Conservation (phyloP, 2,888 invertebrate genomes). For the Melieria picta region DNA sequence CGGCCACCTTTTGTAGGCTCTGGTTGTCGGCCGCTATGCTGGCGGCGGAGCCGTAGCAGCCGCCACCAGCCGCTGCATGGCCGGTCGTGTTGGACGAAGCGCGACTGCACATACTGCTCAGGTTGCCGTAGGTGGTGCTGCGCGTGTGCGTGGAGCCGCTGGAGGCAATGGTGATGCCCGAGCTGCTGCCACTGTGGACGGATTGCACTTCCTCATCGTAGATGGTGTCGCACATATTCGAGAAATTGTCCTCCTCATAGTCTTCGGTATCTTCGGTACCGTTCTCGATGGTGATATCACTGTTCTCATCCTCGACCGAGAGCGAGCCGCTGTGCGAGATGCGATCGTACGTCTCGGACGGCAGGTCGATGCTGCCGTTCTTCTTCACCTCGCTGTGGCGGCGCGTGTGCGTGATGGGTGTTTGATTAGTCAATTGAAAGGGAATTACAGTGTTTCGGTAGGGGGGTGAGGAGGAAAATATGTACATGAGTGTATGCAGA, state of each 20-base stretch:
- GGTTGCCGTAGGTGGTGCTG: constrained; percentile 4
- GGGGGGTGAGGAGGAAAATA: neutral
- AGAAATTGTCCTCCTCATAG: constrained; percentile 60
- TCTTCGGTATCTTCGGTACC: constrained; percentile 60
- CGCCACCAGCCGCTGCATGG: constrained; percentile 15
- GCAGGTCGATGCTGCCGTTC: constrained; percentile 54
- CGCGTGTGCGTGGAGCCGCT: constrained; percentile 9
- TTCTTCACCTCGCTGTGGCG: constrained; percentile 46
- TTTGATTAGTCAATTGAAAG: neutral
- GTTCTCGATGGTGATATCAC: constrained; percentile 63
- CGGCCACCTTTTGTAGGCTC: constrained; percentile 59
- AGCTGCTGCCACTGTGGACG: constrained; percentile 41
- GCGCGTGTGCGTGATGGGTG: neutral
- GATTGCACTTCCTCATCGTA: constrained; percentile 52
- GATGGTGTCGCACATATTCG: constrained; percentile 59
- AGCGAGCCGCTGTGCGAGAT: constrained; percentile 60
- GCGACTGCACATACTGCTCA: constrained; percentile 14
- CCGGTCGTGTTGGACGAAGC: constrained; percentile 11
- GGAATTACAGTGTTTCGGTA: neutral
- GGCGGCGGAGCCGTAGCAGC: neutral
- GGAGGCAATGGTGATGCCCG: constrained; percentile 28
- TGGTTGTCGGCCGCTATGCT: constrained; percentile 47
- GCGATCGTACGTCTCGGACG: constrained; percentile 53
- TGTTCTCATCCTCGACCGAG: constrained; percentile 65
- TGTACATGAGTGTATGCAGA: too few relatives aligned